phyloP scores from a whole-genome alignment of 37 sponge, comb jelly and placozoan genomes.

The Spongia lamella region DNA sequence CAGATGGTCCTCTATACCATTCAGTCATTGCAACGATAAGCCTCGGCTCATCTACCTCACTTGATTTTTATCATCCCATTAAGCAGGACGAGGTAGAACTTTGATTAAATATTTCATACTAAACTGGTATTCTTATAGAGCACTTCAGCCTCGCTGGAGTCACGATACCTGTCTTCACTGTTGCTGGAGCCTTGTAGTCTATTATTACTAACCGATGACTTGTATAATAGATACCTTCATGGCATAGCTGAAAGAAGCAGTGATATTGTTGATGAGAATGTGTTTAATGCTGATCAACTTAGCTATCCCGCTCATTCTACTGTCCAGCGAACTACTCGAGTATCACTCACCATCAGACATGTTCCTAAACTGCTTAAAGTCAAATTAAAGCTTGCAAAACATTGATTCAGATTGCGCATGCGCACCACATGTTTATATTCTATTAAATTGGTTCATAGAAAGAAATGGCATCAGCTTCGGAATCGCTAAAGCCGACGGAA shows the following conservation, averaged over 20 bases:
- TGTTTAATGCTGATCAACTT: slow-evolving; percentile 48
- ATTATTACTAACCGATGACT: slow-evolving; percentile 75
- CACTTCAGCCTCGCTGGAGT: slow-evolving; percentile 31
- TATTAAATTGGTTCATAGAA: no score
- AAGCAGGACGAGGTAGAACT: no score
- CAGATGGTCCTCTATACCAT: slow-evolving; percentile 93
- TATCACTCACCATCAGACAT: slow-evolving; percentile 94
- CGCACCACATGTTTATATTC: no score
- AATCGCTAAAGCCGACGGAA: not conserved
- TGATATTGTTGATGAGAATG: slow-evolving; percentile 42
- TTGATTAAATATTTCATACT: not conserved
- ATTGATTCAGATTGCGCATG: no score
- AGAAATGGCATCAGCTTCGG: no score
- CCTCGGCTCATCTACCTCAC: slow-evolving; percentile 81
- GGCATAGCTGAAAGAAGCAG: slow-evolving; percentile 55
- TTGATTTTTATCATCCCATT: slow-evolving; percentile 80
- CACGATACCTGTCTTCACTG: slow-evolving; percentile 69
- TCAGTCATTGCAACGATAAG: slow-evolving; percentile 91
- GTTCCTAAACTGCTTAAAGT: slow-evolving; percentile 87
- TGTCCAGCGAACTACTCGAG: slow-evolving; percentile 77
- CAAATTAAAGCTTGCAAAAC: slow-evolving; percentile 58
- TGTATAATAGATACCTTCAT: slow-evolving; percentile 80
- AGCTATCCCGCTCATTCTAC: slow-evolving; percentile 13
- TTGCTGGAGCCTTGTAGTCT: slow-evolving; percentile 94
- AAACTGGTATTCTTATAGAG: not conserved